phyloP scores from a whole-genome alignment of 2,113 vertebrate genomes.

The Labeo rohita region DNA sequence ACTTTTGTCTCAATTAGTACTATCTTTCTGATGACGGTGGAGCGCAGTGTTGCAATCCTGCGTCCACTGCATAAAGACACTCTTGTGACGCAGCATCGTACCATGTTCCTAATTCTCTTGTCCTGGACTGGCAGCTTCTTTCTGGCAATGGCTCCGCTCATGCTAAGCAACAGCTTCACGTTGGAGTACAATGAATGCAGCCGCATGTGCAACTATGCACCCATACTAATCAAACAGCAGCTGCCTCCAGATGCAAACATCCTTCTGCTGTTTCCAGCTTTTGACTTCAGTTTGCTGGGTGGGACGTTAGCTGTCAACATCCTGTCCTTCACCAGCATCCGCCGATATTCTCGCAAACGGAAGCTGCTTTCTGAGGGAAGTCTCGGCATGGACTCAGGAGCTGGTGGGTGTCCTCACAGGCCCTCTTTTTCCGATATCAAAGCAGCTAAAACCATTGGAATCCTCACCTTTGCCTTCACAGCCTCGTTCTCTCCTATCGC shows the following conservation, averaged over 20 bases:
- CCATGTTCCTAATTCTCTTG: slow-evolving; percentile 72
- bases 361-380: slow-evolving; percentile 77
- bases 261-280: slow-evolving; percentile 80
- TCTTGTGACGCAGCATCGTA: slow-evolving; percentile 77
- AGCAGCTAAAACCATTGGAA: slow-evolving; percentile 84
- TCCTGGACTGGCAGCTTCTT: slow-evolving; percentile 80
- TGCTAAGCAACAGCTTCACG: slow-evolving; percentile 75
- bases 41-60: slow-evolving; percentile 81
- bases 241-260: slow-evolving; percentile 70
- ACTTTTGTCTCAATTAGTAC: slow-evolving; percentile 87
- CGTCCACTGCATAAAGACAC: slow-evolving; percentile 79
- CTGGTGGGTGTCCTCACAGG: slow-evolving; percentile 66
- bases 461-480: slow-evolving; percentile 82
- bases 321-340: slow-evolving; percentile 80
- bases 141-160: slow-evolving; percentile 75
- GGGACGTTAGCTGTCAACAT: slow-evolving; percentile 78
- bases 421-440: slow-evolving; percentile 84
- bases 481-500: slow-evolving; percentile 82
- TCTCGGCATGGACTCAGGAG: slow-evolving; percentile 55
- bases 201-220: slow-evolving; percentile 82
- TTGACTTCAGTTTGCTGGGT: slow-evolving; percentile 79
- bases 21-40: slow-evolving; percentile 83
- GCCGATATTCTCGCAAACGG: slow-evolving; percentile 74
- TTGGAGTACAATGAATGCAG: slow-evolving; percentile 84
- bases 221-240: slow-evolving; percentile 58